These are phyloP conservation scores for Calosoma granatense DNA, from an alignment of 1,140 invertebrate genomes.

Conservation along the genomic window DNA sequence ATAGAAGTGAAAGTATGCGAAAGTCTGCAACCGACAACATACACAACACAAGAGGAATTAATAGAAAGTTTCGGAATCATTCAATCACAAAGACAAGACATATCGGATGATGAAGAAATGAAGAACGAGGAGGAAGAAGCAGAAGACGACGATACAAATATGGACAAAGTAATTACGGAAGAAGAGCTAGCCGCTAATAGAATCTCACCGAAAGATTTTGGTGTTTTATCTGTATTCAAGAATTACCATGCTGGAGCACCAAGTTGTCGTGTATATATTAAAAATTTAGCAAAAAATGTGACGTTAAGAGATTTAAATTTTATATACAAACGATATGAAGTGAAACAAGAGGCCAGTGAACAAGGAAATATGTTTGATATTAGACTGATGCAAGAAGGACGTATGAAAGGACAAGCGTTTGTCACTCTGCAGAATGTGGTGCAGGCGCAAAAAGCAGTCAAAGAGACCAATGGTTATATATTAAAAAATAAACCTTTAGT, in stretches of 20 bases:
- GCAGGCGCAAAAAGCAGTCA: conserved; percentile 62
- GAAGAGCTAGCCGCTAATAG: conserved; percentile 58
- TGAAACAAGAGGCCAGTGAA: conserved; percentile 32
- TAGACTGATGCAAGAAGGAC: conserved; percentile 85
- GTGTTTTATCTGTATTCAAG: conserved; percentile 70
- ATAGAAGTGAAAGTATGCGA: conserved; percentile 51
- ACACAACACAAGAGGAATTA: conserved; percentile 13
- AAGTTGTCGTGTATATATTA: conserved; percentile 79
- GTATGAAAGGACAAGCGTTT: conserved; percentile 96
- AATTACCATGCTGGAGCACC: conserved; percentile 76
- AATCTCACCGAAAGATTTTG: conserved; percentile 64
- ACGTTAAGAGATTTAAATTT: conserved; percentile 62
- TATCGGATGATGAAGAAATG: conserved; percentile 32
- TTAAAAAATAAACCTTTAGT: conserved; percentile 83
- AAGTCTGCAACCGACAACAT: conserved; percentile 12
- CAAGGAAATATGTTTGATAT: conserved; percentile 61
- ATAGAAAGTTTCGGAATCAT: conserved; percentile 40
- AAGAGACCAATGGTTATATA: conserved; percentile 82
- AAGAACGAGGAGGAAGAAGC: conserved; percentile 27
- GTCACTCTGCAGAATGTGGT: conserved; percentile 65
- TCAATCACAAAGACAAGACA: conserved; percentile 27
- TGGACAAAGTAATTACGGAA: conserved; percentile 45
- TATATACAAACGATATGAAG: conserved; percentile 65
- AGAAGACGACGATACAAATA: conserved; percentile 27
- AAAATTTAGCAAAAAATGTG: conserved; percentile 80